These are phyloP conservation scores for Rhingia campestris DNA, from an alignment of 2,888 invertebrate genomes.

Conservation along the genomic window DNA sequence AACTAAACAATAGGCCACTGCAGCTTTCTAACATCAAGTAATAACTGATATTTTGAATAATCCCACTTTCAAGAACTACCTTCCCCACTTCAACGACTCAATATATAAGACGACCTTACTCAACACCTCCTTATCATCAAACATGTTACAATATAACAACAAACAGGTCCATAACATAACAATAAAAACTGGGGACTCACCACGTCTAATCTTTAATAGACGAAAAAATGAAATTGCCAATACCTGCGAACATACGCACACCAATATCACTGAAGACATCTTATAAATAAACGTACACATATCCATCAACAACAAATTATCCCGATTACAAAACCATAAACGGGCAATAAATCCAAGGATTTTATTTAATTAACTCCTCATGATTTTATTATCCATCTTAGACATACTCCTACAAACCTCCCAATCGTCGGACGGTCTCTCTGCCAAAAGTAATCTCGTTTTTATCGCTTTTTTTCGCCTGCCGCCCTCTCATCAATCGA, in stretches of 20 bases:
- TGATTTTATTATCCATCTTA: conserved; percentile 73
- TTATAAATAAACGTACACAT: conserved; percentile 44
- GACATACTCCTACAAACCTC: conserved; percentile 33
- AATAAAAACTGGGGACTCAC: conserved; percentile 3
- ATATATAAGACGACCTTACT: no score
- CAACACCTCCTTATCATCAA: no score
- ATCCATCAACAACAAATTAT: conserved; percentile 74
- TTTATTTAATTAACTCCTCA: conserved; percentile 75
- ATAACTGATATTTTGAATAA: no score
- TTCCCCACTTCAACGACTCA: no score
- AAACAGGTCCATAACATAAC: background rate
- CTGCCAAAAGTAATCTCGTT: conserved; percentile 63
- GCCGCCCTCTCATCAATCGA: background rate
- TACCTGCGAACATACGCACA: background rate
- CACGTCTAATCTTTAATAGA: background rate
- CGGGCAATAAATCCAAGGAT: conserved; percentile 72
- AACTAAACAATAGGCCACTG: no score
- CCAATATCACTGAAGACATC: conserved; percentile 27
- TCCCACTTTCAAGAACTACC: no score
- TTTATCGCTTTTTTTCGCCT: conserved; percentile 58
- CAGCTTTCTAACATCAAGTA: no score
- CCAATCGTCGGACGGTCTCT: conserved; percentile 50
- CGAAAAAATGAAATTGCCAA: conserved; percentile 12
- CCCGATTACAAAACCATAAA: conserved; percentile 75
- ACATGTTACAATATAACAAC: no score